Evolutionary conservation across 2,113 vertebrate species (phyloP), one percentile per base, ranked within the genome.

Genomic region (Barbus barbus): DNA sequence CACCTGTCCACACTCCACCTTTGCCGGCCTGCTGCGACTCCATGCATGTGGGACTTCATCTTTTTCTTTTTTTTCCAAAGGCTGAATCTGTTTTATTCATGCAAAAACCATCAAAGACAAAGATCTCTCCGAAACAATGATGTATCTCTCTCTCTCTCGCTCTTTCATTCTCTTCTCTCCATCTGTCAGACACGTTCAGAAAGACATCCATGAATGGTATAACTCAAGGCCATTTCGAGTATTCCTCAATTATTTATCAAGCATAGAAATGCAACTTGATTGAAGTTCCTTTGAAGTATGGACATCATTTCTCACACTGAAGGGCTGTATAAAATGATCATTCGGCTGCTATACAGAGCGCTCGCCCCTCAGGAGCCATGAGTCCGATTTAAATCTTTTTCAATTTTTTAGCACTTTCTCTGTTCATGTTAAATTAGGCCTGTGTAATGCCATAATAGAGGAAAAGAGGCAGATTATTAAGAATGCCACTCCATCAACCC

Each of bases 241-340:
- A 80, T 90, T 90, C 84, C 91, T 95, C 92, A 94, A 95, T 94
- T 93, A 95, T 95, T 95, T 92, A 95, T 94, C 91, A 91, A 90
- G 92, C 89, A 83, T 86, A 93, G 91, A 94, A 93, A 94, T 92
- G 92, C 90, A 93, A 93, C 91, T 91, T 94, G 93, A 94, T 92
- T 94, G 93, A 94, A 94, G 93, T 92, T 92, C 86, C 92, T 95
- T 94, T 95, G 93, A 95, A 94, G 93, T 93, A 88, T 89, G 89
- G 90, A 90, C 92, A 92, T 93, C 90, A 90, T 94, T 93, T 92
- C 92, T 94, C 91, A 91, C 87, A 86, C 91, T 87, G 90, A 89
- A 86, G 81, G 16, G 9, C 38, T 33, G 41, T 67, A 36, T 46
- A 69, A 81, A 67, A 69, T 51, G 44, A 67, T 67, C 24, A 24